Conservation (phyloP, 2,797 vertebrate species). For the Melanotaenia boesemani region DNA sequence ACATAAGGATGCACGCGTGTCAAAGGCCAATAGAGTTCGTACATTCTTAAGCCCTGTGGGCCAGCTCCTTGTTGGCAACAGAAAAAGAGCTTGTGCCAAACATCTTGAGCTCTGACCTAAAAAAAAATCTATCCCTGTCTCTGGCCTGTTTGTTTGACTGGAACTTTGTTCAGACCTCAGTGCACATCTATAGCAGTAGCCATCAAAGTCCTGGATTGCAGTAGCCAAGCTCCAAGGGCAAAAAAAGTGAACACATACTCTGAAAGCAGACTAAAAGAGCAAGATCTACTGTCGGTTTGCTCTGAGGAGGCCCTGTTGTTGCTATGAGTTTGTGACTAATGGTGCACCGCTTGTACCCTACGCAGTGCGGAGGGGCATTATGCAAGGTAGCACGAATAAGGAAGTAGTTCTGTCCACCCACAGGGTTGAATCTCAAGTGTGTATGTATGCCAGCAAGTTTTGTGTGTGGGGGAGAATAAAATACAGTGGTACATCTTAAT, state of each 20-base stretch:
- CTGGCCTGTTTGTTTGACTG: slow-evolving; percentile 6
- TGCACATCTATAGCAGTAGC: slow-evolving; percentile 32
- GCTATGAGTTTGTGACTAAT: slow-evolving; percentile 32
- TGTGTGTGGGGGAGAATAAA: slow-evolving; percentile 16
- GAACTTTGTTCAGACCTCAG: slow-evolving; percentile 32
- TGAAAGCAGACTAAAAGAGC: slow-evolving; percentile 1
- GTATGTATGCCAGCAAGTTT: slow-evolving; percentile 6
- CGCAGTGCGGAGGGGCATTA: slow-evolving; percentile 64
- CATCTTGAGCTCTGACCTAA: slow-evolving; percentile 55
- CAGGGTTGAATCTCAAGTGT: slow-evolving; percentile 45
- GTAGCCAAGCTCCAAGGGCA: slow-evolving; percentile 13
- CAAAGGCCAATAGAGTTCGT: slow-evolving; percentile 32
- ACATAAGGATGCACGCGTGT: slow-evolving; percentile 5
- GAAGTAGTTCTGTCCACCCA: slow-evolving; percentile 72
- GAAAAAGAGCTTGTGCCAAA: slow-evolving; percentile 38
- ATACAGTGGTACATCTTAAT: slow-evolving; percentile 39
- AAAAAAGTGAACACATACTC: slow-evolving; percentile 28
- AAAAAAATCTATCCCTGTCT: slow-evolving; percentile 38
- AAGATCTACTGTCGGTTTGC: slow-evolving; percentile 7
- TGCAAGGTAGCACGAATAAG: slow-evolving; percentile 59
- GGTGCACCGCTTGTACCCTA: slow-evolving; percentile 40
- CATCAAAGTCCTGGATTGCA: slow-evolving; percentile 22
- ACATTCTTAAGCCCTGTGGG: slow-evolving; percentile 22
- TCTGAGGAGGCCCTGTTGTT: slow-evolving; percentile 30
- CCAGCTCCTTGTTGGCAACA: slow-evolving; percentile 49